These are phyloP conservation scores for Drosophila pullipes DNA, from an alignment of 2,888 invertebrate genomes.

Conservation along the genomic window DNA sequence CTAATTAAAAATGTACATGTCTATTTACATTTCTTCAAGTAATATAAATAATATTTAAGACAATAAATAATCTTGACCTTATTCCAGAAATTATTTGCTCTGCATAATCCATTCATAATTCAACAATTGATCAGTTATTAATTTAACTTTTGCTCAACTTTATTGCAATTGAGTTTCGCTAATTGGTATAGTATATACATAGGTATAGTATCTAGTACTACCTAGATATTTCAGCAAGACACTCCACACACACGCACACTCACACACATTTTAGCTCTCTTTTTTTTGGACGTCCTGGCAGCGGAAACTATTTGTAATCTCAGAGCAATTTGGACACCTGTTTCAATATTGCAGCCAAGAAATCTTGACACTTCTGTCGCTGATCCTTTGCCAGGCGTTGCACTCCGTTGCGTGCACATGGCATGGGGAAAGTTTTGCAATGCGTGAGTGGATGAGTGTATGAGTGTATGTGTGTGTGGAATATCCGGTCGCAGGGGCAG, in stretches of 20 bases:
- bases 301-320: constrained; percentile 64
- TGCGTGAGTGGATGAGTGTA: constrained; percentile 4
- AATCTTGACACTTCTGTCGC: constrained; percentile 59
- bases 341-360: constrained; percentile 73
- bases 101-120: not conserved
- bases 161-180: not conserved
- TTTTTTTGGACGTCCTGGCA: constrained; percentile 8
- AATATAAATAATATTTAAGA: not conserved
- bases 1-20: not conserved
- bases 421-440: constrained; percentile 49
- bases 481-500: constrained; percentile 59
- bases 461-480: constrained; percentile 17
- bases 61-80: not conserved
- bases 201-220: not conserved
- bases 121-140: not conserved
- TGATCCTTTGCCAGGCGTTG: constrained; percentile 50
- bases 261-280: not conserved
- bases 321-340: constrained; percentile 72
- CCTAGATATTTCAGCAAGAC: not conserved
- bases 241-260: not conserved
- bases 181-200: not conserved
- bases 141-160: not conserved
- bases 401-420: constrained; percentile 5
- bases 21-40: not conserved
- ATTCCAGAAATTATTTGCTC: not conserved